These are phyloP conservation scores for Oopsacas minuta DNA, from an alignment of 37 sponge, comb jelly and placozoan species.

Conservation along the genomic window DNA sequence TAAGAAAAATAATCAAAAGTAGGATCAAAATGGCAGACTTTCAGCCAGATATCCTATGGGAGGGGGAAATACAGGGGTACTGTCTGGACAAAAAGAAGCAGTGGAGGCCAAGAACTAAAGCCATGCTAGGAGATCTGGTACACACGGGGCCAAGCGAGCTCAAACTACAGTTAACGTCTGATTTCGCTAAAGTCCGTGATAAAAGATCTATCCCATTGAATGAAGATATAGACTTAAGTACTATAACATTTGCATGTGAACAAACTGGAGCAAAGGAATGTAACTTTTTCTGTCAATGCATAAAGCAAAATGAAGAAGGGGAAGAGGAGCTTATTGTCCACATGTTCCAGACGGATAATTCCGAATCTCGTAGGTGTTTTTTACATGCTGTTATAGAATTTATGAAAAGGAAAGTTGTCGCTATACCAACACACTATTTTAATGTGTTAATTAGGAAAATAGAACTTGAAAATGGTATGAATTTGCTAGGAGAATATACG, in stretches of 20 bases:
- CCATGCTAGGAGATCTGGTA: not conserved
- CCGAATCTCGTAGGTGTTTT: not conserved
- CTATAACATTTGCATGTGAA: not conserved
- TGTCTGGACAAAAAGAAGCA: not conserved
- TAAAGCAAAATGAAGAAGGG: not conserved
- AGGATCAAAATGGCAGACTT: not conserved
- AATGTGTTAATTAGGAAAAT: not conserved
- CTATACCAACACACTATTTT: not conserved
- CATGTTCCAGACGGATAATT: not conserved
- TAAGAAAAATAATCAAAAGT: too few relatives aligned
- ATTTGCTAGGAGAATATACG: not conserved
- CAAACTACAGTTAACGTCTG: not conserved
- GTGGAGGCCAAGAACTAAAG: not conserved
- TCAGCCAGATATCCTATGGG: not conserved
- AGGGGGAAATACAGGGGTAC: not conserved
- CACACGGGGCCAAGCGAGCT: not conserved
- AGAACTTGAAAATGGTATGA: not conserved
- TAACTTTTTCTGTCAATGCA: not conserved
- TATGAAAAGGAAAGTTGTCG: not conserved
- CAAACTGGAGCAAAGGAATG: not conserved
- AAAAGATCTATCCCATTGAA: not conserved
- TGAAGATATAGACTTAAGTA: not conserved
- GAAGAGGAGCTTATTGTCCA: not conserved
- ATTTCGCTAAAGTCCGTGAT: not conserved
- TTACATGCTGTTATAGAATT: not conserved